Base-by-base conservation (phyloP, 2,113 vertebrate genomes). In the Perca flavescens region DNA sequence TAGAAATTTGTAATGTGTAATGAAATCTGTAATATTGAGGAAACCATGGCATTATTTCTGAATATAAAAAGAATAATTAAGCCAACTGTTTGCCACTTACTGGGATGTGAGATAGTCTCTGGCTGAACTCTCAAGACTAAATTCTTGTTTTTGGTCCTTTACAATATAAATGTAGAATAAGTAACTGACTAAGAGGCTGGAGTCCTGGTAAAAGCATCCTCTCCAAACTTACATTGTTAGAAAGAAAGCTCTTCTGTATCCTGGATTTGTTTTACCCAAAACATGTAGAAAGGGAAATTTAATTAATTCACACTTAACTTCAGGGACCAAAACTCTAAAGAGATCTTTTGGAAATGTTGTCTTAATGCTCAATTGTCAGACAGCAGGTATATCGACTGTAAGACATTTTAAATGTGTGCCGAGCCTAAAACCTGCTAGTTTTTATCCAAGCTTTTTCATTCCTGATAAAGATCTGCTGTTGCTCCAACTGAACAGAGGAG, bases 91-190 rank as follows among this genome's bases (percentile, higher is more conserved):
- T 28, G 28, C 28, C 28, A 28, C 36, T 36, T 9, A 40, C 2
- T 40, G 40, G 40, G 40, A 40, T 10, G 9, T 10, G 40, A 40
- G 40, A 40, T 36, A 8, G 40, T 22, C 34, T 28, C 9, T 67
- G 25, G 53, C 66, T 52, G 8, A 34, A 68, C 25, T 52, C n/a
- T 28, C 1, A 11, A 21, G 49, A 36, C 25, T 2, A 40, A 28
- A 28, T 12, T 34, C 43, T 13, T 61, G 40, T 21, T 62, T 84
- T 74, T 57, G 13, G 47, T 79, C 25, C 16, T 67, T 8, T 52
- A 0, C 13, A 21, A 52, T 58, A 46, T 66, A n/a, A 31, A 31
- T 31, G 22, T 31, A 72, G 25, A 74, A 36, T 7, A 31, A 61
- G 28, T 49, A 15, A 50, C 1, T 10, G 9, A 21, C 8, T 5